phyloP scores from a whole-genome alignment of 37 sponge, comb jelly and placozoan genomes.

The Axinella damicornis region DNA sequence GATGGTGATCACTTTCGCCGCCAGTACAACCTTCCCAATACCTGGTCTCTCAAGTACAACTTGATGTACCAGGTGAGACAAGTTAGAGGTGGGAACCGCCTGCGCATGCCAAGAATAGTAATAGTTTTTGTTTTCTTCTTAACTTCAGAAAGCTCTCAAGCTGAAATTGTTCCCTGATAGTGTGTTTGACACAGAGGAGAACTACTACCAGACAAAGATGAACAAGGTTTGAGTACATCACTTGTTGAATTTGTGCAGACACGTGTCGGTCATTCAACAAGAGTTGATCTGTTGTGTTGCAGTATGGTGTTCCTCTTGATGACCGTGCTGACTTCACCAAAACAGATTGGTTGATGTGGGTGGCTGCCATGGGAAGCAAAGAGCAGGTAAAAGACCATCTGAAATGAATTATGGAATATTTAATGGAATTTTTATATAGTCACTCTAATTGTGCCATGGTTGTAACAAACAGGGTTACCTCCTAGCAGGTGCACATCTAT shows the following conservation, averaged over 20 bases:
- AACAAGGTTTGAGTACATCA: conserved; percentile 7
- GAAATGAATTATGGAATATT: too few species aligned
- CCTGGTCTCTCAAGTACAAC: conserved; percentile 86
- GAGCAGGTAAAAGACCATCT: conserved; percentile 25
- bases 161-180: conserved; percentile 56
- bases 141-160: conserved; percentile 31
- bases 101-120: too few species aligned
- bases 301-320: conserved; percentile 83
- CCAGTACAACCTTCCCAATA: conserved; percentile 64
- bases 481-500: too few species aligned
- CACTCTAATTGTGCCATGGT: too few species aligned
- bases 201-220: conserved; percentile 63
- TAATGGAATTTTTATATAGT: too few species aligned
- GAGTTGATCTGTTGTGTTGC: too few species aligned
- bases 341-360: conserved; percentile 86
- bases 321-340: conserved; percentile 67
- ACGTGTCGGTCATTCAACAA: too few species aligned
- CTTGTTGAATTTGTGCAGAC: too few species aligned
- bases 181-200: conserved; percentile 46
- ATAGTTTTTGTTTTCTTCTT: too few species aligned
- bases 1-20: conserved; percentile 50
- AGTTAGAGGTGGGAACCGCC: too few species aligned
- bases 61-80: conserved; percentile 55
- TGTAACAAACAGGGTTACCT: too few species aligned
- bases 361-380: conserved; percentile 69